Conservation (phyloP, 2,797 vertebrate genomes). For the Anisognathus igniventris region DNA sequence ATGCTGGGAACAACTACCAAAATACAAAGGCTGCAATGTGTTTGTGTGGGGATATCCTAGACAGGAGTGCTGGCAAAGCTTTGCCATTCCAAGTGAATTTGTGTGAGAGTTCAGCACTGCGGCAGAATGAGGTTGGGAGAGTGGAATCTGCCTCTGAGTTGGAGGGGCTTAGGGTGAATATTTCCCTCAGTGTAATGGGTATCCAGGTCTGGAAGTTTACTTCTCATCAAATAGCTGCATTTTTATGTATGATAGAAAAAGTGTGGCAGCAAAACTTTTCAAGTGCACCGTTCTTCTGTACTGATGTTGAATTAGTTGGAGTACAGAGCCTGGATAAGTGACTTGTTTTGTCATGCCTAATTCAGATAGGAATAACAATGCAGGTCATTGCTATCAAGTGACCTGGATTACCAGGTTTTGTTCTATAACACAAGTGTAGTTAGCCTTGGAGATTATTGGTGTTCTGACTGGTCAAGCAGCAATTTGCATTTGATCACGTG, state of each 20-base stretch:
- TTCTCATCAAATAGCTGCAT: not conserved
- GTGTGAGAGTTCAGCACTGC: not conserved
- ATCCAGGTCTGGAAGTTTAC: not conserved
- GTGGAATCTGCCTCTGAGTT: not conserved
- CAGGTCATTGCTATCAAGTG: not conserved
- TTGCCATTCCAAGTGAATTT: not conserved
- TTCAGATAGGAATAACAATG: not conserved
- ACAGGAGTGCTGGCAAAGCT: not conserved
- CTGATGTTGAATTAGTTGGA: not conserved
- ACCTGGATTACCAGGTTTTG: not conserved
- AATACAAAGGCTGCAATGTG: not conserved
- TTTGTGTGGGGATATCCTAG: not conserved
- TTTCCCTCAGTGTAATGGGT: not conserved
- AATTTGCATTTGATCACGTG: not conserved
- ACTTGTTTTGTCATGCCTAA: not conserved
- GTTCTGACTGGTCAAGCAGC: not conserved
- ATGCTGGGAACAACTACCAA: not conserved
- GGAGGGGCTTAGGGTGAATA: accelerated
- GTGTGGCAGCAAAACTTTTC: not conserved
- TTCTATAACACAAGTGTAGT: not conserved
- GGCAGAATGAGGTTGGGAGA: not conserved
- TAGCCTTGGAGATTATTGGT: not conserved
- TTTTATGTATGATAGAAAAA: not conserved
- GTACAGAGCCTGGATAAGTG: not conserved
- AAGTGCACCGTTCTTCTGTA: too few species aligned